A percentile compares a stretch with the other conserved stretches of the same genome.
These are phyloP conservation scores for Drosophila chauvacae DNA, from an alignment of 1,140 invertebrate species.

Conservation along the genomic window DNA sequence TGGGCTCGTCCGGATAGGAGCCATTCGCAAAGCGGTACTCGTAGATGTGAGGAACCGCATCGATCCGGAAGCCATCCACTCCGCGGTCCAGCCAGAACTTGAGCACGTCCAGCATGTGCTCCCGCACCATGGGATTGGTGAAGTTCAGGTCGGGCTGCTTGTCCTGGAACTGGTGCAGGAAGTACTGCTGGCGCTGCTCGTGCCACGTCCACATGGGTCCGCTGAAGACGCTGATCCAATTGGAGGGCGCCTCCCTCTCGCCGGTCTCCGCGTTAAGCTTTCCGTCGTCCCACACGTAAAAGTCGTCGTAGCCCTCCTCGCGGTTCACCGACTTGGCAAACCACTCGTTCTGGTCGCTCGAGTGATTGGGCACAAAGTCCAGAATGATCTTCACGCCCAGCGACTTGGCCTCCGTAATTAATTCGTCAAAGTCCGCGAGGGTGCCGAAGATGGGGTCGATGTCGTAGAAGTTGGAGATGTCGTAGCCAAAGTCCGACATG, in stretches of 20 bases:
- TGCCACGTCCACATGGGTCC: conserved; percentile 88
- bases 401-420: conserved; percentile 87
- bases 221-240: conserved; percentile 88
- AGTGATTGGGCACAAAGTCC: conserved; percentile 89
- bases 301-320: conserved; percentile 87
- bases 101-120: conserved; percentile 88
- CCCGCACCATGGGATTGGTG: conserved; percentile 86
- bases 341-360: conserved; percentile 89
- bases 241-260: conserved; percentile 86
- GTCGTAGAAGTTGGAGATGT: conserved; percentile 89
- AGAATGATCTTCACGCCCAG: conserved; percentile 73
- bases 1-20: conserved; percentile 85
- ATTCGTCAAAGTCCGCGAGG: conserved; percentile 89
- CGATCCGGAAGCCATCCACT: conserved; percentile 91
- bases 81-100: conserved; percentile 90
- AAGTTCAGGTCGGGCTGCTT: conserved; percentile 91
- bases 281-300: conserved; percentile 89
- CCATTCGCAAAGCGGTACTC: conserved; percentile 87
- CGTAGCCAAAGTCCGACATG: conserved; percentile 89
- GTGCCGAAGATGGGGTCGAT: conserved; percentile 90
- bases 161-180: conserved; percentile 88
- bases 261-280: conserved; percentile 68
- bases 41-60: conserved; percentile 87
- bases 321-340: conserved; percentile 87
- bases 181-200: conserved; percentile 87